Conservation (phyloP, 2,888 invertebrate species). For the Oxystoma pomonae region DNA sequence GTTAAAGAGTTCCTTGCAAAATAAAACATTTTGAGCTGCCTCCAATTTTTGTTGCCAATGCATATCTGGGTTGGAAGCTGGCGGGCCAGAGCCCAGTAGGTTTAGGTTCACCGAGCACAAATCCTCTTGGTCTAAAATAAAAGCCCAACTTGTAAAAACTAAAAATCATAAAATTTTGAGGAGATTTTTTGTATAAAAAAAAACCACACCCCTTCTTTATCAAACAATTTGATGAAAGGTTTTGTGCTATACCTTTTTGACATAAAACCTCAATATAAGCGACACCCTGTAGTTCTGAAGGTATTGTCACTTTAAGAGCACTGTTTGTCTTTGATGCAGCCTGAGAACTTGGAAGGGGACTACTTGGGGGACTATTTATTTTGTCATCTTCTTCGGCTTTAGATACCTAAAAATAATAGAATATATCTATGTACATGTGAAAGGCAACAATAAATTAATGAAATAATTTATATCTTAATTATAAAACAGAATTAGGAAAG, state of each 20-base stretch:
- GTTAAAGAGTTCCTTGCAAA: conserved; percentile 94
- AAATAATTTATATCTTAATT: too few species aligned
- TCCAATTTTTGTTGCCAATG: conserved; percentile 97
- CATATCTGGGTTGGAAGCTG: conserved; percentile 67
- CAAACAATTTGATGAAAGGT: too few species aligned
- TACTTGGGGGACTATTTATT: conserved; percentile 48
- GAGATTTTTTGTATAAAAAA: too few species aligned
- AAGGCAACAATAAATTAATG: too few species aligned
- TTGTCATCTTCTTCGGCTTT: conserved; percentile 81
- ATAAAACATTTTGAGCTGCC: conserved; percentile 93
- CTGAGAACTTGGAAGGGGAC: conserved; percentile 43
- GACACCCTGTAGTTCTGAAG: conserved; percentile 91
- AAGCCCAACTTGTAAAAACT: too few species aligned
- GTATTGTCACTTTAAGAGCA: conserved; percentile 85
- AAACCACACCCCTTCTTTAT: too few species aligned
- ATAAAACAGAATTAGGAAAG: too few species aligned
- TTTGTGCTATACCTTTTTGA: conserved; percentile 69
- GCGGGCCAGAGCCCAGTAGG: conserved; percentile 67
- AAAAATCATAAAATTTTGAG: too few species aligned
- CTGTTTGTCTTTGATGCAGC: conserved; percentile 60
- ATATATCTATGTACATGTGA: too few species aligned
- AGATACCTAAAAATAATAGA: conserved; percentile 50
- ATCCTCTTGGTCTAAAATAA: conserved; percentile 75
- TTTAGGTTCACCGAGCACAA: conserved; percentile 80
- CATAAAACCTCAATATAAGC: conserved; percentile 95